A percentile compares a stretch with the other conserved stretches of the same genome.
Evolutionary conservation across 2,888 invertebrate species (phyloP).

Genomic region (Epinotia brunnichana): DNA sequence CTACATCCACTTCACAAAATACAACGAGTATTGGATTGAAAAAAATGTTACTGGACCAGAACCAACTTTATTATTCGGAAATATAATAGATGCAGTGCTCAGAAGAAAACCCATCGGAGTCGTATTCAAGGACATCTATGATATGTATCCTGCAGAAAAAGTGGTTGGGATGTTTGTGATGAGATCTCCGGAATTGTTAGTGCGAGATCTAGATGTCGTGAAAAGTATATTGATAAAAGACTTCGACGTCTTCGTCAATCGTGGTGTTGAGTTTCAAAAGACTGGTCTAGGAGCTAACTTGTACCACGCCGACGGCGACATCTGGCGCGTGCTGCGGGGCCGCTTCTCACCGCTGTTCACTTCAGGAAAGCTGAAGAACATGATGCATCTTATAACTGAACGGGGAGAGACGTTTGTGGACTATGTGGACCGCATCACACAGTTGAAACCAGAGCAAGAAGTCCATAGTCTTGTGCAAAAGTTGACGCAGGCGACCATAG

Average conservation of each 20-base stretch:
- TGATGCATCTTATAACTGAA: constrained; percentile 42
- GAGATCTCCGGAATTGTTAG: constrained; percentile 13
- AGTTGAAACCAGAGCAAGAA: constrained; percentile 12
- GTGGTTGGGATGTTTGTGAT: constrained; percentile 13
- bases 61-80: constrained; percentile 18
- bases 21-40: constrained; percentile 15
- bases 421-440: constrained; percentile 3
- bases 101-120: not conserved
- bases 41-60: constrained; percentile 5
- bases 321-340: constrained; percentile 38
- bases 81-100: constrained; percentile 6
- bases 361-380: constrained; percentile 45
- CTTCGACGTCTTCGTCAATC: constrained; percentile 4
- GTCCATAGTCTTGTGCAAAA: not conserved
- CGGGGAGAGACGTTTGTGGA: constrained; percentile 16
- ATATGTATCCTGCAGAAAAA: constrained; percentile 12
- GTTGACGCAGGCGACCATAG: constrained; percentile 3
- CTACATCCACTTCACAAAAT: constrained; percentile 16
- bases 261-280: not conserved
- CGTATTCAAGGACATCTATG: constrained; percentile 14
- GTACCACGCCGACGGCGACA: not conserved
- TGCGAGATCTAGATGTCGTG: constrained; percentile 6
- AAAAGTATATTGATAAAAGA: constrained; percentile 24
- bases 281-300: constrained; percentile 11
- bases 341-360: constrained; percentile 46